Conservation (phyloP, 1,140 invertebrate genomes). For the Aphaenogaster rudis region DNA sequence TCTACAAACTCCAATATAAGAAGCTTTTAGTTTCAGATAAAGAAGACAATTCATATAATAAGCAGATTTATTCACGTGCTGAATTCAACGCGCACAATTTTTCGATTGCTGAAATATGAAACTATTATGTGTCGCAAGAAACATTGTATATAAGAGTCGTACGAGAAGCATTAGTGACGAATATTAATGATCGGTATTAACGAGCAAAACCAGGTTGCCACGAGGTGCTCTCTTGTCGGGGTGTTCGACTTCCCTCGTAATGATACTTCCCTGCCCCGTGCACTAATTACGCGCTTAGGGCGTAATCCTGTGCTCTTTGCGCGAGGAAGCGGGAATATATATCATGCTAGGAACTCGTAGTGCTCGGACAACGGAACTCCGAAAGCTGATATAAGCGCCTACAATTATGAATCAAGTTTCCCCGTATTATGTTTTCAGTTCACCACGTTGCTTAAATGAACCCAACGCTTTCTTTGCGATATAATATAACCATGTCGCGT, state of each 20-base stretch:
- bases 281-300: constrained; percentile 59
- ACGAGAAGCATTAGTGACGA: constrained; percentile 23
- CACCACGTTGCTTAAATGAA: background rate
- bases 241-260: constrained; percentile 56
- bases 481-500: background rate
- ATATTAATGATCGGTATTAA: constrained; percentile 56
- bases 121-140: background rate
- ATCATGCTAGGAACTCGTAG: constrained; percentile 1
- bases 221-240: constrained; percentile 39
- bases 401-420: constrained; percentile 36
- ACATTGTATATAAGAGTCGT: constrained; percentile 19
- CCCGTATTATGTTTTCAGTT: background rate
- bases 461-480: background rate
- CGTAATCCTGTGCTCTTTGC: constrained; percentile 53
- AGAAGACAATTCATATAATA: background rate
- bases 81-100: background rate
- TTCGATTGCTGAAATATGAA: constrained; percentile 21
- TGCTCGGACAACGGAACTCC: constrained; percentile 26
- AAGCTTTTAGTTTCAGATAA: background rate
- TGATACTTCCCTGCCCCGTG: constrained; percentile 47
- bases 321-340: constrained; percentile 21
- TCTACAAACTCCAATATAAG: constrained; percentile 5
- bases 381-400: constrained; percentile 26
- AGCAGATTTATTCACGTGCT: background rate
- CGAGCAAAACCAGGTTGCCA: constrained; percentile 46